Conservation (phyloP, 2,797 vertebrate species). For the Propithecus perrieri region DNA sequence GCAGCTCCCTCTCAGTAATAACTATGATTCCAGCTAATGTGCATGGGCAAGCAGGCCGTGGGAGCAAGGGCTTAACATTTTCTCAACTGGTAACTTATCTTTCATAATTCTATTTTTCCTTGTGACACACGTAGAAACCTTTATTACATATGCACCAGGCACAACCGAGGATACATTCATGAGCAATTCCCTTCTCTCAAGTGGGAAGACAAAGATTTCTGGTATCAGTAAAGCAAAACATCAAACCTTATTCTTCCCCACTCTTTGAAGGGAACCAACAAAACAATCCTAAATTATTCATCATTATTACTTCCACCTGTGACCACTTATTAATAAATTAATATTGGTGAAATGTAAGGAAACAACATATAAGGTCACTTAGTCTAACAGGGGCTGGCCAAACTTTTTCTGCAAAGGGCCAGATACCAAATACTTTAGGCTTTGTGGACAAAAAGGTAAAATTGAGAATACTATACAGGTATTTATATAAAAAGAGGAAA, state of each 20-base stretch:
- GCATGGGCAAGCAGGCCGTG: not conserved
- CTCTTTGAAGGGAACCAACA: not conserved
- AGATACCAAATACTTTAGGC: not conserved
- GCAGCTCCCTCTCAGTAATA: not conserved
- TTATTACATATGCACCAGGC: constrained; percentile 41
- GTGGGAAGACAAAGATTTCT: not conserved
- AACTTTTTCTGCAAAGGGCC: not conserved
- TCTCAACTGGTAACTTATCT: not conserved
- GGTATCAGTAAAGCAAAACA: not conserved
- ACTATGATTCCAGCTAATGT: not conserved
- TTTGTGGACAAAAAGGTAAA: constrained; percentile 2
- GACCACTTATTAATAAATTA: not conserved
- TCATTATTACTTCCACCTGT: not conserved
- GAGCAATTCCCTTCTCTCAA: not conserved
- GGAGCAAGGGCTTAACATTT: not conserved
- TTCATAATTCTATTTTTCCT: constrained; percentile 18
- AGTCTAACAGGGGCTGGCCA: not conserved
- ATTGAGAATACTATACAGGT: not conserved
- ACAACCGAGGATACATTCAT: not conserved
- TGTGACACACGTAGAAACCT: constrained; percentile 55
- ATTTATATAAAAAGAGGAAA: not conserved
- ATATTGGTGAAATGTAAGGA: not conserved
- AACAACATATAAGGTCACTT: not conserved
- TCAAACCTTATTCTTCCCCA: not conserved
- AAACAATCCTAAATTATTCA: not conserved